Evolutionary conservation across 2,888 invertebrate species (phyloP).

Genomic region (Phorcus lineatus): DNA sequence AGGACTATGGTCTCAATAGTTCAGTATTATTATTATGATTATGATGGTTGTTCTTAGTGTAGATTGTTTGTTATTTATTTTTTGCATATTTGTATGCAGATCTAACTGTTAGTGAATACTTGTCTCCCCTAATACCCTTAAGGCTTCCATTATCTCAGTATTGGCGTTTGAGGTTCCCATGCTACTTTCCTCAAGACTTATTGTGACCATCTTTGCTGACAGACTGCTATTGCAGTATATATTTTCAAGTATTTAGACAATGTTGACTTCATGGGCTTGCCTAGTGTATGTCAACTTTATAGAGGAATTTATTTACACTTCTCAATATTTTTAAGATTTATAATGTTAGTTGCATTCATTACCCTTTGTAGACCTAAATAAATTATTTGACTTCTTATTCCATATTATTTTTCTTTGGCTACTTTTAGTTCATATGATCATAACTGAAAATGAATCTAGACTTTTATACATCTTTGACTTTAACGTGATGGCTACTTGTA

Average conservation of each 20-base stretch:
- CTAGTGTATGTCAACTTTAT: neutral
- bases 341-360: neutral
- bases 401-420: no score
- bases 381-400: no score
- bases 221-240: constrained; percentile 21
- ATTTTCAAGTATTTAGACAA: constrained; percentile 16
- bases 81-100: constrained; percentile 20
- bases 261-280: neutral
- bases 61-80: constrained; percentile 23
- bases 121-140: neutral
- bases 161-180: neutral
- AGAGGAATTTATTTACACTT: constrained; percentile 18
- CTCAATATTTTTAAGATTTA: constrained; percentile 9
- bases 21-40: constrained; percentile 1
- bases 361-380: no score
- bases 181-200: constrained; percentile 20
- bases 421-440: no score
- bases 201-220: neutral
- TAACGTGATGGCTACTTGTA: no score
- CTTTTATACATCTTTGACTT: no score
- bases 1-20: constrained; percentile 4
- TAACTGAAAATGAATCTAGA: no score
- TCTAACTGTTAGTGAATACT: neutral
- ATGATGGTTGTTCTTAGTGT: constrained; percentile 15
- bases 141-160: constrained; percentile 18